Base-by-base conservation (phyloP, 2,797 vertebrate genomes). In the Catostomus latipinnis region DNA sequence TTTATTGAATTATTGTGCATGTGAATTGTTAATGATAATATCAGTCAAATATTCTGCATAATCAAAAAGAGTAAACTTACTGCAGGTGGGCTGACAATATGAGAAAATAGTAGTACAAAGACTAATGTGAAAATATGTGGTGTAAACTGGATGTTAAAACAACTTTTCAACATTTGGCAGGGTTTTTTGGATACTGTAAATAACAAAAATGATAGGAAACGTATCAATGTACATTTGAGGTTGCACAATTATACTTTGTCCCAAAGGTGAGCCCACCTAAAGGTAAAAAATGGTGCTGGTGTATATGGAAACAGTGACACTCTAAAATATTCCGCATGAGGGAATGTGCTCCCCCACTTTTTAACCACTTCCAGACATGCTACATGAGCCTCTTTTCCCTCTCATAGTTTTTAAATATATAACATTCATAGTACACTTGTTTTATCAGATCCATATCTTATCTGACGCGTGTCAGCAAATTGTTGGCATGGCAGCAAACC, bases 311-410 rank as follows among this genome's bases (percentile, higher is more conserved):
- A 92, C 86, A 91, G 88, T 92, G 90, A 92, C 90, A 88, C 76
- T 91, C 81, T 83, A 86, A 91, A 77, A 88, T 86, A 90, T 90
- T 91, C 90, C 90, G 90, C 89, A 89, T 89, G 87, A 82, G 87
- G 86, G 88, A 92, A 92, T 91, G 87, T 79, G 86, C 88, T 89
- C 83, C 88, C 58, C 74, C 82, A 87, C 52, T 73, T 79, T 84
- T 88, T 91, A 94, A 94, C 88, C 90, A 88, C 90, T 93, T 93
- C 90, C 92, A 94, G 92, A 92, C 89, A 75, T 52, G 58, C 83
- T 88, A 67, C 76, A 71, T 77, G 73, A 72, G 5, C 71, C 54
- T 14, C 66, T 61, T 43, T 8, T 7, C 73, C 46, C 71, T 61
- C 18, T 75, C 18, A 13, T 46, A 61, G 54, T 72, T 62, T 65